Conservation (phyloP, 2,888 invertebrate species). For the Polydrusus tereticollis region DNA sequence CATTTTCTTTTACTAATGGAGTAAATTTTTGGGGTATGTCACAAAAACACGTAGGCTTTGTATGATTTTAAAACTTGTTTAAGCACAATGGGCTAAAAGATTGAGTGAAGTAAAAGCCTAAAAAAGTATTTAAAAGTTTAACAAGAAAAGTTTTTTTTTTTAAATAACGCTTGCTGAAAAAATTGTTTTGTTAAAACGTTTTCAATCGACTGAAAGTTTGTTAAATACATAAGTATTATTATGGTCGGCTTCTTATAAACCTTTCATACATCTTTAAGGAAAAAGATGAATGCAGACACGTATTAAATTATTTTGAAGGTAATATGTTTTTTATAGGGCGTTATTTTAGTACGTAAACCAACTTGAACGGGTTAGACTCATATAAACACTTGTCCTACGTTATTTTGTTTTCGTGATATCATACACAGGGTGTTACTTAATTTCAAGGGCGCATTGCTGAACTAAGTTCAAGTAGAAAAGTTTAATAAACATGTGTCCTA, state of each 20-base stretch:
- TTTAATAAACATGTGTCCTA: too few relatives aligned
- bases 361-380: too few relatives aligned
- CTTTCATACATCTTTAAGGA: neutral
- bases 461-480: too few relatives aligned
- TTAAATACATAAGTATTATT: neutral
- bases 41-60: too few relatives aligned
- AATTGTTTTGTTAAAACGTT: neutral
- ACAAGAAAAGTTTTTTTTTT: neutral
- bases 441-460: too few relatives aligned
- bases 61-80: too few relatives aligned
- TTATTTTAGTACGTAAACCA: too few relatives aligned
- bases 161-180: neutral
- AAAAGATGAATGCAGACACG: neutral
- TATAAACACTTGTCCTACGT: too few relatives aligned
- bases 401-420: too few relatives aligned
- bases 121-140: neutral
- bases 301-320: neutral
- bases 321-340: neutral
- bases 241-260: neutral
- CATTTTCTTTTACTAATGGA: constrained; percentile 6
- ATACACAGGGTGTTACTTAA: too few relatives aligned
- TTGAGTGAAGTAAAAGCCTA: neutral
- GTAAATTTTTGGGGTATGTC: too few relatives aligned
- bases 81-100: too few relatives aligned
- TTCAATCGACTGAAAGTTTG: neutral